Evolutionary conservation across 1,140 invertebrate species (phyloP).

Genomic region (Rhopalosiphum maidis): DNA sequence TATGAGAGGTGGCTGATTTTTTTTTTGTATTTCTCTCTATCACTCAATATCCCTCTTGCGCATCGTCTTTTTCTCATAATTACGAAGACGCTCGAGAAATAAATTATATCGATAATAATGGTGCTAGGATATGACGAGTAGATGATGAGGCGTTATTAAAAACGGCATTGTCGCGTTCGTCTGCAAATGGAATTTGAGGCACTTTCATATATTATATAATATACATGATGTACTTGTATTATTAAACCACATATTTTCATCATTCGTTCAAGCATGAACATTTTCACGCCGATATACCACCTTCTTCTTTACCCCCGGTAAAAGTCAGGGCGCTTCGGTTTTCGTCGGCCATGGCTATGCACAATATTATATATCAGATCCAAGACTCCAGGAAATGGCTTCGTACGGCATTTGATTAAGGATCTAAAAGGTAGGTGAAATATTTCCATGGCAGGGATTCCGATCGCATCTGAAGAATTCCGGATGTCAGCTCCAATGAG

Average conservation of each 20-base stretch:
- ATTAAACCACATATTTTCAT: slow-evolving; percentile 30
- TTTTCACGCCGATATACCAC: background rate
- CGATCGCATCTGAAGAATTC: background rate
- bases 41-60: background rate
- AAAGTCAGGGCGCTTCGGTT: background rate
- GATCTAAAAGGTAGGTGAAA: background rate
- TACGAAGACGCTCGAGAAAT: background rate
- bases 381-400: background rate
- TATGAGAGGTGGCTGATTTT: background rate
- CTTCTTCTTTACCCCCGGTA: background rate
- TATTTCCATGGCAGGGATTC: background rate
- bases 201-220: background rate
- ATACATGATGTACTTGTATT: background rate
- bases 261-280: background rate
- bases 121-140: background rate
- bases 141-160: background rate
- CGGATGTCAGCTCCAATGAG: background rate
- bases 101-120: background rate
- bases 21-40: background rate
- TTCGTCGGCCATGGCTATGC: background rate
- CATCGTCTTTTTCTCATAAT: background rate
- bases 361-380: background rate
- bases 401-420: background rate
- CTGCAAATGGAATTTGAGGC: background rate
- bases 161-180: background rate